Base-by-base conservation (phyloP, 2,113 vertebrate species). In the Dipodomys merriami region DNA sequence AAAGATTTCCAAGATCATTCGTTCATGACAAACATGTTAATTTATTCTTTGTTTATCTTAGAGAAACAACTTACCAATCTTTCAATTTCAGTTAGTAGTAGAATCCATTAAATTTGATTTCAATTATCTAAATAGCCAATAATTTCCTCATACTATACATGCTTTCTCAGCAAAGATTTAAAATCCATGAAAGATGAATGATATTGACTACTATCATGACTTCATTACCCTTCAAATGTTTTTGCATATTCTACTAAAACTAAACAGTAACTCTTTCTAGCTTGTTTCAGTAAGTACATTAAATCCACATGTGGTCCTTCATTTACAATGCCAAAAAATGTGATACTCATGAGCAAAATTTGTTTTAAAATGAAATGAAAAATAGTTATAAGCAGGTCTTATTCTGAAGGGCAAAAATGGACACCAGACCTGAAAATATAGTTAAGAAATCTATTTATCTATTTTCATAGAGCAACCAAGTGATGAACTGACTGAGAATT, bases 61-160 rank as follows among this genome's bases (percentile, higher is more conserved):
- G 65, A 49, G 73, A 90, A 95, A 85, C 53, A 95, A 92, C 39
- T 79, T 83, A 80, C 92, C 46, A 96, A 93, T 88, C 83, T 91
- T 96, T 92, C 67, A 95, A 86, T 79, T 96, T 91, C 90, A 74
- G 73, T 93, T 94, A 95, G 79, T 90, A 94, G 79, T 44, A 95
- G 88, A 96, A 93, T 90, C 82, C 78, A 96, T 95, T 96, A 94
- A 90, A 93, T 91, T 93, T 88, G 74, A 88, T 77, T 96, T 95
- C 92, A 95, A 80, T 96, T 91, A 93, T 93, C 88, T 93, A 92
- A 96, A 90, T 88, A 94, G 91, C 83, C 95, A 96, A 93, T 90
- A 76, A 92, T 96, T 96, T 96, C 88, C 83, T 91, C 39, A 96
- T 83, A 86, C 49, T 93, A 30, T 81, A 68, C 23, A 76, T 86